Base-by-base conservation (phyloP, 2,888 invertebrate species). In the Callinectes sapidus region DNA sequence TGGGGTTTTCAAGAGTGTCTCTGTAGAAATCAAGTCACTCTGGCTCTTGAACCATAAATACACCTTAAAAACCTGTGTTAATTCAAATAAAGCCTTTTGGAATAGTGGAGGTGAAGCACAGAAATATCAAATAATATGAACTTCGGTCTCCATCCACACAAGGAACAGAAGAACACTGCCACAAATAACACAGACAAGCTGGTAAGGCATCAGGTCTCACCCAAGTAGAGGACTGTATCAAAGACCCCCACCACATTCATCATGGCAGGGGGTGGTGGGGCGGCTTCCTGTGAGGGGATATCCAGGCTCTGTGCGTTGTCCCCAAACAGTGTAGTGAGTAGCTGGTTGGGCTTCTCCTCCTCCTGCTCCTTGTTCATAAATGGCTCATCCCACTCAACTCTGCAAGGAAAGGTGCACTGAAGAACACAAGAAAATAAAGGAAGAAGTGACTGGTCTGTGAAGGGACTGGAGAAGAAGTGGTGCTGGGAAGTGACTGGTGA, bases 261-360 rank as follows among this genome's bases (percentile, higher is more conserved):
- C 35, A 91, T 91, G 89, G 93, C 91, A n/a, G 93, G 93, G 18
- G 93, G 93, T 35, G 93, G 93, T 3, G 93, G 93, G 13, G 93
- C 86, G n/a, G 93, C 42, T 14, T 91, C 91, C 35, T 93, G 91
- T 1, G 89, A 66, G 23, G 93, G 93, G 23, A 54, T 23, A 1
- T 89, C 48, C 39, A 93, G 86, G 66, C 89, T 91, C 54, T 86
- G 48, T 86, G 93, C 91, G 71, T 93, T 93, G 55, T 93, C 91
- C 42, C 90, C 90, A 93, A 91, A 93, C 86, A 93, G 71, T 39
- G 85, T 85, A 1, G 14, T 85, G 48, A 93, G 89, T 16, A 66
- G 66, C 54, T 86, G 71, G 32, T 48, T 32, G 86, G 71, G 39
- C 81, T 42, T 35, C 10, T 23, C 55, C 54, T 88, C 88, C 28